phyloP scores from a whole-genome alignment of 53 echinoderm and acorn worm species.

The Pentamera pediparva region DNA sequence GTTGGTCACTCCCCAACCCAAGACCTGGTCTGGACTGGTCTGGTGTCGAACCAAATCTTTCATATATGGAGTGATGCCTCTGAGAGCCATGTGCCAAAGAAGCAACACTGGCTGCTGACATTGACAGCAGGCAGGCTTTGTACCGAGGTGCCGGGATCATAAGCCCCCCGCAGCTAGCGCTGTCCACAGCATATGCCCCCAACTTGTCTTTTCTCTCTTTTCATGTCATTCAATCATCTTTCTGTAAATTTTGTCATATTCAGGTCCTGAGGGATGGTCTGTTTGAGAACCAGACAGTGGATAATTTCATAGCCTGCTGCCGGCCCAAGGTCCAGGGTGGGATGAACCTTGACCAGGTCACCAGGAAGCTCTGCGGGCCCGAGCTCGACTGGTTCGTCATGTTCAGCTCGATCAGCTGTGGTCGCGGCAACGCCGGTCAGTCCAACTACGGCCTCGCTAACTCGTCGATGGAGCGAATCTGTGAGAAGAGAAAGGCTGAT shows the following conservation, averaged over 20 bases:
- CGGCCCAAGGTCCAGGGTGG: conserved; percentile 58
- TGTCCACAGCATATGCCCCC: too few species aligned
- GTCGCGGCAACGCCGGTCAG: conserved; percentile 73
- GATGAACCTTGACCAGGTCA: conserved; percentile 53
- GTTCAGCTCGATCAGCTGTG: conserved; percentile 79
- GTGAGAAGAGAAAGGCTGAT: conserved; percentile 60
- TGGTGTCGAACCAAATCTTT: too few species aligned
- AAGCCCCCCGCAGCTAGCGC: too few species aligned
- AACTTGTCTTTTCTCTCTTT: too few species aligned
- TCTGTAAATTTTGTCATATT: neutral
- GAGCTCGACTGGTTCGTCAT: conserved; percentile 80
- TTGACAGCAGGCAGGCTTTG: too few species aligned
- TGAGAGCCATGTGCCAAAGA: too few species aligned
- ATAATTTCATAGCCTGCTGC: conserved; percentile 43
- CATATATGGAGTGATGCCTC: too few species aligned
- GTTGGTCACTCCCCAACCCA: too few species aligned
- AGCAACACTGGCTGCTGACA: too few species aligned
- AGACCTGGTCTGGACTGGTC: too few species aligned
- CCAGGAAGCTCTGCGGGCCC: conserved; percentile 43
- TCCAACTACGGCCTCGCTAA: conserved; percentile 75
- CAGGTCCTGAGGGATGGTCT: conserved; percentile 63
- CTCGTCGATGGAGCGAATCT: conserved; percentile 72
- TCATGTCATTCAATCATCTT: neutral
- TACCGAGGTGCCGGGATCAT: too few species aligned
- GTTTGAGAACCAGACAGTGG: conserved; percentile 61